phyloP scores from a whole-genome alignment of 2,888 invertebrate genomes.

The Thelaira solivaga region DNA sequence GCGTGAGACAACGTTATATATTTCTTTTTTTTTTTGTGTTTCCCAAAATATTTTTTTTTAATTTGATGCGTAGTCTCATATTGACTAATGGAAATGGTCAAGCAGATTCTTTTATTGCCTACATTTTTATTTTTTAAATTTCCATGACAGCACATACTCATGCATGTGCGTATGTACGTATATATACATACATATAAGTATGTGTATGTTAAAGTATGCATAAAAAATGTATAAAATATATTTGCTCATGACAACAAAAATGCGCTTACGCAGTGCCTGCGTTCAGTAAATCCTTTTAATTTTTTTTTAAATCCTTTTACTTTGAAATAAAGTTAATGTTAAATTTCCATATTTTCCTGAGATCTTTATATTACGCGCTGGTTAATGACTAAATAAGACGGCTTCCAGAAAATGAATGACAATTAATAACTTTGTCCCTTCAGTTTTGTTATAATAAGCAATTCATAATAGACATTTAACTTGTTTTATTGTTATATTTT shows the following conservation, averaged over 20 bases:
- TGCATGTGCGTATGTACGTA: background rate
- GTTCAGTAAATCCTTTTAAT: constrained; percentile 35
- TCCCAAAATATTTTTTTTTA: constrained; percentile 33
- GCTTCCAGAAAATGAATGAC: no score
- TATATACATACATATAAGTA: no score
- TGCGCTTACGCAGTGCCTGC: constrained; percentile 26
- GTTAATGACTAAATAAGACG: no score
- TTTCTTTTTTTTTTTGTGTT: constrained; percentile 32
- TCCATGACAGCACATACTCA: background rate
- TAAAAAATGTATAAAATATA: background rate
- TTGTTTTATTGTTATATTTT: no score
- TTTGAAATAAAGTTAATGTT: constrained; percentile 62
- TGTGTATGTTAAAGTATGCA: no score
- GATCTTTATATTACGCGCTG: no score
- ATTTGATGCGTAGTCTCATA: constrained; percentile 55
- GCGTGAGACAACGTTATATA: constrained; percentile 54
- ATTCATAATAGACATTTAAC: no score
- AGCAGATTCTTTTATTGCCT: constrained; percentile 4
- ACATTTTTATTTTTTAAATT: background rate
- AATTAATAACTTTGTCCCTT: no score
- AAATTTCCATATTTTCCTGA: constrained; percentile 64
- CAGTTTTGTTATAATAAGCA: no score
- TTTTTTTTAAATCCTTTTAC: constrained; percentile 46
- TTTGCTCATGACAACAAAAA: constrained; percentile 11
- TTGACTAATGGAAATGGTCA: background rate